Evolutionary conservation across 2,888 invertebrate species (phyloP).

Genomic region (Volucella inflata): DNA sequence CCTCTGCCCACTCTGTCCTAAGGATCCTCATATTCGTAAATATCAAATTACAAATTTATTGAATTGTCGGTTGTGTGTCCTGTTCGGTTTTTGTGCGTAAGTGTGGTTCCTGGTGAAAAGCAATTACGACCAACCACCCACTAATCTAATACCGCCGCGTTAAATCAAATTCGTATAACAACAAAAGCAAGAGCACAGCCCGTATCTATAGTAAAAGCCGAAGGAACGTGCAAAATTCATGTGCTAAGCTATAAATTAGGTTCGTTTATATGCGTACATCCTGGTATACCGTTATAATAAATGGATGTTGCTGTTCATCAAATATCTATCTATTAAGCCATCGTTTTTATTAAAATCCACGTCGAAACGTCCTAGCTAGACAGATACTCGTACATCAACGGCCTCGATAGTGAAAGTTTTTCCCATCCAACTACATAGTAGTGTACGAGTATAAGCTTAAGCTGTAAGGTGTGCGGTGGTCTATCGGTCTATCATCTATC

Average conservation of each 20-base stretch:
- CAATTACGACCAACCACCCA: conserved; percentile 44
- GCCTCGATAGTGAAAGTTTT: conserved; percentile 32
- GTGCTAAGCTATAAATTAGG: conserved; percentile 67
- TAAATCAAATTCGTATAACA: conserved; percentile 14
- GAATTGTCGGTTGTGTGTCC: conserved; percentile 7
- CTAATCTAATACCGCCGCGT: conserved; percentile 1
- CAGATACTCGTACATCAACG: conserved; percentile 58
- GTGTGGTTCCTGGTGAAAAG: conserved; percentile 27
- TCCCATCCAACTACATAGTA: no score
- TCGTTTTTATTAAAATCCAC: conserved; percentile 74
- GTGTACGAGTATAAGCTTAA: neutral
- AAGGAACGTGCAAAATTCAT: conserved; percentile 36
- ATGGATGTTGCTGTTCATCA: conserved; percentile 60
- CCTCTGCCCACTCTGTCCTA: conserved; percentile 8
- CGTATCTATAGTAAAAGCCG: no score
- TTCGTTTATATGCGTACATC: conserved; percentile 41
- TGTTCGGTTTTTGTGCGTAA: conserved; percentile 20
- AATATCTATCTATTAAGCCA: conserved; percentile 68
- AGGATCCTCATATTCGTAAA: conserved; percentile 4
- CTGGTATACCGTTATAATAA: conserved; percentile 42
- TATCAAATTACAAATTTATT: conserved; percentile 59
- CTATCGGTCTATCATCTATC: no score
- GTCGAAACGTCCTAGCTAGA: conserved; percentile 67
- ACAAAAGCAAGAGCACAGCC: neutral
- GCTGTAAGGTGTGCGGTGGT: no score